A percentile compares a stretch with the other conserved stretches of the same genome.
Conservation (phyloP, 1,140 invertebrate genomes). For the Camponotus floridanus region DNA sequence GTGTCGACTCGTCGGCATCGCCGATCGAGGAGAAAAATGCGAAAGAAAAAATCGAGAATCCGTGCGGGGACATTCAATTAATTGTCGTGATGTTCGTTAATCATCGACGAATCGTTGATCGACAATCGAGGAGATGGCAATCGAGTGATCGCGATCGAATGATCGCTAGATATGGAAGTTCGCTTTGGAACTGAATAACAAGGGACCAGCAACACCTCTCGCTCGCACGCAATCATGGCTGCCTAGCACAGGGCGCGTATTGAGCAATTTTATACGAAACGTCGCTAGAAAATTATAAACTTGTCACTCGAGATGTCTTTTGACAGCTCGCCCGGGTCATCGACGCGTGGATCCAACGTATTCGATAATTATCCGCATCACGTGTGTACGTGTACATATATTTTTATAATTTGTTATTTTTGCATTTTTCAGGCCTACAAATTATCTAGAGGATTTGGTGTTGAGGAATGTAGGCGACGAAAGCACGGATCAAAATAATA, state of each 20-base stretch:
- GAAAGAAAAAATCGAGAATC: neutral
- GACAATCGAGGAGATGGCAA: neutral
- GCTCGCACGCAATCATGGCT: conserved; percentile 83
- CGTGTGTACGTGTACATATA: neutral
- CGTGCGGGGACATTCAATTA: neutral
- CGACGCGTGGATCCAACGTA: neutral
- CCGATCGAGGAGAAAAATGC: neutral
- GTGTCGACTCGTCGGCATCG: neutral
- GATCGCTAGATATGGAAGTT: conserved; percentile 33
- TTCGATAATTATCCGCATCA: too few species aligned
- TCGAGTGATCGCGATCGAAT: neutral
- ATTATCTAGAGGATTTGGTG: conserved; percentile 80
- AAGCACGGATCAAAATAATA: conserved; percentile 91
- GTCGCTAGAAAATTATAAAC: conserved; percentile 64
- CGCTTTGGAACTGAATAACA: conserved; percentile 10
- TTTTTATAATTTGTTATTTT: conserved; percentile 60
- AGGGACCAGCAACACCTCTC: conserved; percentile 77
- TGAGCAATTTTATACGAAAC: conserved; percentile 79
- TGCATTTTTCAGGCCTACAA: conserved; percentile 81
- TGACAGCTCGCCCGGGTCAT: conserved; percentile 27
- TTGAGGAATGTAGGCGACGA: conserved; percentile 88
- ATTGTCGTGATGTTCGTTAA: conserved; percentile 13
- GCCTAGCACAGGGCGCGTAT: conserved; percentile 81
- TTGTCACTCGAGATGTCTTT: conserved; percentile 45
- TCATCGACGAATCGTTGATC: neutral